phyloP scores from a whole-genome alignment of 23 tunicate species.

The Trididemnum clinides region DNA sequence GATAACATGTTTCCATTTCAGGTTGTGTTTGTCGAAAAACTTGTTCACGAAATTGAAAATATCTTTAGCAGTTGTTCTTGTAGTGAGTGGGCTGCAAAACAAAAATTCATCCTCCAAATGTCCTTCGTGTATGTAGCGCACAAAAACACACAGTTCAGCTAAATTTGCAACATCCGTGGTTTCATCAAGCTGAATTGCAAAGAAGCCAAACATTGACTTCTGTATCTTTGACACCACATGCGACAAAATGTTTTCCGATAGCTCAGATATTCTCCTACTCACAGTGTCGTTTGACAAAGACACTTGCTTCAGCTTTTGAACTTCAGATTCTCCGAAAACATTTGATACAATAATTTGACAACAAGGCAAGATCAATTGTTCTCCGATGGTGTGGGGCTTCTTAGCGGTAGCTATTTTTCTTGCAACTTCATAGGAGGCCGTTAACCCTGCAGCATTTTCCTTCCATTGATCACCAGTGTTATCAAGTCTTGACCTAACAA shows the following conservation, averaged over 20 bases:
- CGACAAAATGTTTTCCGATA: constrained; percentile 65
- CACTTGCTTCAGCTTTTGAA: constrained; percentile 58
- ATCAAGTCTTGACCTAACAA: constrained; percentile 43
- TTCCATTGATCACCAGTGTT: constrained; percentile 24
- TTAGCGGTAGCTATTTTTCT: constrained; percentile 65
- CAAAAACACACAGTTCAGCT: constrained; percentile 58
- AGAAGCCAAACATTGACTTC: constrained; percentile 48
- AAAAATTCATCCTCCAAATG: constrained; percentile 61
- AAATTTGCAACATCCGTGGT: constrained; percentile 55
- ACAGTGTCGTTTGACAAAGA: constrained; percentile 66
- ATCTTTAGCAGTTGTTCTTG: constrained; percentile 48
- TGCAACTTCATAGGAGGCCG: constrained; percentile 63
- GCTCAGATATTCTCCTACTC: constrained; percentile 64
- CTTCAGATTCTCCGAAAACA: constrained; percentile 54
- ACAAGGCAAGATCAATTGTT: constrained; percentile 68
- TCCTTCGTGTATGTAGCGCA: constrained; percentile 49
- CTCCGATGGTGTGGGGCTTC: constrained; percentile 70
- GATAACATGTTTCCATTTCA: constrained; percentile 50
- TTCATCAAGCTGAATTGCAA: constrained; percentile 71
- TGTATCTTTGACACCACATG: constrained; percentile 71
- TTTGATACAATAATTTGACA: constrained; percentile 47
- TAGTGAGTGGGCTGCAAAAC: constrained; percentile 31
- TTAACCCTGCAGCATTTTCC: constrained; percentile 55
- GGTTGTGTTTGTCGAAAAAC: constrained; percentile 55
- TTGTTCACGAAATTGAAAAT: constrained; percentile 21